A percentile compares a stretch with the other conserved stretches of the same genome.
phyloP scores from a whole-genome alignment of 2,113 vertebrate genomes.

The Piprites chloris region DNA sequence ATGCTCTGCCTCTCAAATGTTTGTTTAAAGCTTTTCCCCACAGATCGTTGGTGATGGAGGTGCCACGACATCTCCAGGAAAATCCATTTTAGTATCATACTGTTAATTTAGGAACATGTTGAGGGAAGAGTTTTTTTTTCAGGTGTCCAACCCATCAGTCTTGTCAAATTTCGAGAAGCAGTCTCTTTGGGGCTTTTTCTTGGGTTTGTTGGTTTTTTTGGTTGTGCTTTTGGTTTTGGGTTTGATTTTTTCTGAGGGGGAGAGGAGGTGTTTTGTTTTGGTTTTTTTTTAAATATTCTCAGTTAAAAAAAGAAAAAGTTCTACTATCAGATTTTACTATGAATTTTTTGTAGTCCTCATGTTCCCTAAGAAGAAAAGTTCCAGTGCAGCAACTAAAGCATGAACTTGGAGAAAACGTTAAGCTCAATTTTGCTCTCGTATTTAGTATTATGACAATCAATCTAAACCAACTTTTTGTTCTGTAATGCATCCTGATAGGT shows the following conservation, averaged over 20 bases:
- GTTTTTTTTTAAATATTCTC: background rate
- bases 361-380: background rate
- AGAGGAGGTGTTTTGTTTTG: background rate
- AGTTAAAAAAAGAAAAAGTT: background rate
- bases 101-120: background rate
- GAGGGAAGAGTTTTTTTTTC: background rate
- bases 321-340: background rate
- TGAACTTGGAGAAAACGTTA: background rate
- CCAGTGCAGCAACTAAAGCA: background rate
- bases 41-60: background rate
- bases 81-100: background rate
- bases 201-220: no score
- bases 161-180: background rate
- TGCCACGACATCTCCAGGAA: background rate
- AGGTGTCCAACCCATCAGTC: background rate
- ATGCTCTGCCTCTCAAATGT: background rate
- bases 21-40: background rate
- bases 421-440: background rate
- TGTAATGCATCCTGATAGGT: background rate
- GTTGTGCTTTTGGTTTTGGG: background rate
- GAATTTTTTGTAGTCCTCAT: background rate
- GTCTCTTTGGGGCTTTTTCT: background rate
- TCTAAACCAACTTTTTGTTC: background rate
- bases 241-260: background rate
- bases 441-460: background rate